These are phyloP conservation scores for Natator depressus DNA, from an alignment of 2,113 vertebrate species.

Conservation along the genomic window DNA sequence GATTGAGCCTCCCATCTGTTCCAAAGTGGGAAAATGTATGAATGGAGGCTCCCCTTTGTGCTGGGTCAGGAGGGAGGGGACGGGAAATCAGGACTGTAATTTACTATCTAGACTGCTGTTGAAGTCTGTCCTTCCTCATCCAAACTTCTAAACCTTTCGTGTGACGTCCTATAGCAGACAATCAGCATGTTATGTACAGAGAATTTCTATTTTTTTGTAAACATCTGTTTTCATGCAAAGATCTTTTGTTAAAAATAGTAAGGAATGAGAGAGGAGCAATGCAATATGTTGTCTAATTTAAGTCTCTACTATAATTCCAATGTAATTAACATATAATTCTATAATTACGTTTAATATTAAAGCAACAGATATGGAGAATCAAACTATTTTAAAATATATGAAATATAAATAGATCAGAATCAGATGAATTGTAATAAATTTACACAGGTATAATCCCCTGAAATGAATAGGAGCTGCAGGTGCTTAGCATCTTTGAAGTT, in stretches of 20 bases:
- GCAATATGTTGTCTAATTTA: neutral
- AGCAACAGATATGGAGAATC: neutral
- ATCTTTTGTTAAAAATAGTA: neutral
- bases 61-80: neutral
- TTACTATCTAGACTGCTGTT: neutral
- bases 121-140: neutral
- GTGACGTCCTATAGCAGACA: neutral
- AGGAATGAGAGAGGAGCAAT: neutral
- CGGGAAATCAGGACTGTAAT: neutral
- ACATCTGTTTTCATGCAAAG: neutral
- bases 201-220: neutral
- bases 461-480: rapidly evolving
- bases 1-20: too few species aligned
- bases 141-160: neutral
- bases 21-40: neutral
- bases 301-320: neutral
- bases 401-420: neutral
- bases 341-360: neutral
- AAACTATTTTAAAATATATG: neutral
- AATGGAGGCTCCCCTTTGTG: neutral
- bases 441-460: neutral
- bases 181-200: rapidly evolving
- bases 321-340: neutral
- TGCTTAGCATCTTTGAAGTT: neutral
- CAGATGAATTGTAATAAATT: too few species aligned